Evolutionary conservation across 2,113 vertebrate genomes (phyloP).

Genomic region (Parotia lawesii): DNA sequence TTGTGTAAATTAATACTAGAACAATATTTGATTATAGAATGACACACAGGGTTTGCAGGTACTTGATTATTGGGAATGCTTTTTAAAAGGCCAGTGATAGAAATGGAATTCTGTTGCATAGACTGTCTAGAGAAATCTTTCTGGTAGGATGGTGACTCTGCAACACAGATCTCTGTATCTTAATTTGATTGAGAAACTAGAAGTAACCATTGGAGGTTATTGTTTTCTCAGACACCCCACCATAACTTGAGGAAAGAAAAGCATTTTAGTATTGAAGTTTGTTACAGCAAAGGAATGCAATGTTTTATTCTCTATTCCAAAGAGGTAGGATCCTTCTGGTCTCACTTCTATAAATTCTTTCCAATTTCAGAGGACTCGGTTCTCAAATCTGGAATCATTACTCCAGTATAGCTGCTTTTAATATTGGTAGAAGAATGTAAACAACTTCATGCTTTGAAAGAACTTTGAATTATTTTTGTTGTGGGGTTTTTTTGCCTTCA

Average conservation of each 20-base stretch:
- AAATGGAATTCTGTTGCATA: neutral
- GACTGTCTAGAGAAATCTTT: neutral
- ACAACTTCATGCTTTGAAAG: neutral
- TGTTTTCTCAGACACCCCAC: neutral
- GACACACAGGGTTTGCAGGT: neutral
- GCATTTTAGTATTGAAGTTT: neutral
- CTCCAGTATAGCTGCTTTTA: neutral
- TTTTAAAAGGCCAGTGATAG: neutral
- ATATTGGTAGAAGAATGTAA: neutral
- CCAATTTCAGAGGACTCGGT: neutral
- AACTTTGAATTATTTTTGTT: neutral
- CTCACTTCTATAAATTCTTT: neutral
- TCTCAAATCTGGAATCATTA: neutral
- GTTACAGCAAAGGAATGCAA: neutral
- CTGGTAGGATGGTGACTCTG: neutral
- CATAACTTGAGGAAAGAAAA: neutral
- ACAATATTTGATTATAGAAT: neutral
- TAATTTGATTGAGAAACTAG: neutral
- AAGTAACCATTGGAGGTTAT: neutral
- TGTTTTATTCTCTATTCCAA: neutral
- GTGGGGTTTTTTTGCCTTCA: neutral
- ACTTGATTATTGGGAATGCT: neutral
- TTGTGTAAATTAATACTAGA: neutral
- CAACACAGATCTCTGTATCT: neutral
- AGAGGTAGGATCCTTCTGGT: neutral